Evolutionary conservation across 1,140 invertebrate genomes (phyloP).

Genomic region (Drosophila nasuta): DNA sequence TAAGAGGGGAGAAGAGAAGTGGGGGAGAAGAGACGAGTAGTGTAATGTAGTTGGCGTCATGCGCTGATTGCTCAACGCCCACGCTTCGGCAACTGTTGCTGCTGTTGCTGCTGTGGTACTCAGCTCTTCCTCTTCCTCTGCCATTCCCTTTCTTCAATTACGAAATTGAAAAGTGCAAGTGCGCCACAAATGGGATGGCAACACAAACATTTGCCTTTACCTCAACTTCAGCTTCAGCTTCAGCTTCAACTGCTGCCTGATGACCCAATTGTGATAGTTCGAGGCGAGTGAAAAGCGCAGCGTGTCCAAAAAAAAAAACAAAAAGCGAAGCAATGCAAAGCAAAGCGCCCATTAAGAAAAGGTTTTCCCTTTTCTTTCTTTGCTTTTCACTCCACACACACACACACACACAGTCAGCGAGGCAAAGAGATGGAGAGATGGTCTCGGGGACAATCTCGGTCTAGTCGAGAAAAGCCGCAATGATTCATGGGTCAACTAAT

Average conservation of each 20-base stretch:
- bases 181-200: slow-evolving; percentile 43
- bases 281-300: slow-evolving; percentile 54
- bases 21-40: not conserved
- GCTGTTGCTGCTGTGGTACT: slow-evolving; percentile 6
- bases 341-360: slow-evolving; percentile 32
- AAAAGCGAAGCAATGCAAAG: too few species aligned
- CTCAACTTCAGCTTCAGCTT: too few species aligned
- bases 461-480: slow-evolving; percentile 27
- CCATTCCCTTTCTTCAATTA: slow-evolving; percentile 46
- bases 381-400: not conserved
- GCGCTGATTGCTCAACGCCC: slow-evolving; percentile 74
- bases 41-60: slow-evolving; percentile 53
- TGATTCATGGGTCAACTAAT: slow-evolving; percentile 48
- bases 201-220: slow-evolving; percentile 36
- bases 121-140: slow-evolving; percentile 5
- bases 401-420: not conserved
- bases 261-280: slow-evolving; percentile 72
- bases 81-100: slow-evolving; percentile 67
- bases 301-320: slow-evolving; percentile 32
- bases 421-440: not conserved
- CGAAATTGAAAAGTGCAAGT: slow-evolving; percentile 78
- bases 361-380: slow-evolving; percentile 45
- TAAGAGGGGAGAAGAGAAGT: slow-evolving; percentile 1
- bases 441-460: not conserved
- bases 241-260: slow-evolving; percentile 32